Conservation (phyloP, 2,888 invertebrate species). For the Blastobasis lacticolella region DNA sequence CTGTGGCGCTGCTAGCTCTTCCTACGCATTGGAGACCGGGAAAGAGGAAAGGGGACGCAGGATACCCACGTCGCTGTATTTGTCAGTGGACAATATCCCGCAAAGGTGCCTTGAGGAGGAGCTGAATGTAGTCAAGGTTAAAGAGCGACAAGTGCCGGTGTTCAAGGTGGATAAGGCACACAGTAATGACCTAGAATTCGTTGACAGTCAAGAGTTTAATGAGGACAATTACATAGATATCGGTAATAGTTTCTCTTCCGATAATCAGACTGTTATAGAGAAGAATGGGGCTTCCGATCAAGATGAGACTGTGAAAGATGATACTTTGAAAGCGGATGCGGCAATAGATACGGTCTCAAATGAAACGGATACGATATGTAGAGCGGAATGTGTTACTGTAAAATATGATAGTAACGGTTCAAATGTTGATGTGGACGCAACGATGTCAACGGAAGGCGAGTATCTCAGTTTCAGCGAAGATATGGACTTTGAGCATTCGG, state of each 20-base stretch:
- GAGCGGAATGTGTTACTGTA: constrained; percentile 25
- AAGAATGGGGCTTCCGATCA: constrained; percentile 3
- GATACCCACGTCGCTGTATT: constrained; percentile 24
- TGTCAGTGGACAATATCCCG: constrained; percentile 47
- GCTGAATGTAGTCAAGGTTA: constrained; percentile 32
- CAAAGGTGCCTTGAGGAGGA: constrained; percentile 36
- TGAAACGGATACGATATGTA: constrained; percentile 12
- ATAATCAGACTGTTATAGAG: constrained; percentile 44
- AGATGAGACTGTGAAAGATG: constrained; percentile 42
- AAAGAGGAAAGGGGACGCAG: constrained; percentile 24
- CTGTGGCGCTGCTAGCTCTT: constrained; percentile 36
- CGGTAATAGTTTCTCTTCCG: constrained; percentile 43
- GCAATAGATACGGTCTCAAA: constrained; percentile 7
- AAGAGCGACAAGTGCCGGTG: constrained; percentile 34
- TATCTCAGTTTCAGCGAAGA: constrained; percentile 64
- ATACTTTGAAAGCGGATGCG: constrained; percentile 7
- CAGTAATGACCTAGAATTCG: constrained; percentile 34
- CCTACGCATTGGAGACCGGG: constrained; percentile 34
- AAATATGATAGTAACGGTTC: constrained; percentile 18
- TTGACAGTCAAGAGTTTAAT: constrained; percentile 60
- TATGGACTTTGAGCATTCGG: constrained; percentile 44
- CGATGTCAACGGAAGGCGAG: constrained; percentile 41
- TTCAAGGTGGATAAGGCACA: constrained; percentile 30
- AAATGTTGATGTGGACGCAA: constrained; percentile 29
- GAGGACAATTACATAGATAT: constrained; percentile 59